Evolutionary conservation across 2,113 vertebrate genomes (phyloP).

Genomic region (Sphyrna mokarran): DNA sequence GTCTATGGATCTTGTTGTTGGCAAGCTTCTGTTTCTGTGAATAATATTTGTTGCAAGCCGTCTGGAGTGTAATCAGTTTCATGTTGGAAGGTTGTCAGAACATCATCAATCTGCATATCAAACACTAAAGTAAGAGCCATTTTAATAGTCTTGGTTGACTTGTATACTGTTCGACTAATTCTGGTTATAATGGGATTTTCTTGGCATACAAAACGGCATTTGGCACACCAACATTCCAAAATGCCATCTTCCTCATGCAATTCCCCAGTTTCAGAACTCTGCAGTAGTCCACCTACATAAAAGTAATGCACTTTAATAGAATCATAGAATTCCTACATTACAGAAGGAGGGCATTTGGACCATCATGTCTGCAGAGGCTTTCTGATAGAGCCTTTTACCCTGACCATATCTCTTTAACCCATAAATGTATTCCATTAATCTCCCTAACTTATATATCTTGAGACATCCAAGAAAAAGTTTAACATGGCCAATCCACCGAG

Average conservation of each 20-base stretch:
- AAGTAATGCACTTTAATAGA: too few relatives aligned
- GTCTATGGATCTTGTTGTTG: constrained; percentile 7
- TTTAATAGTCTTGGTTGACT: constrained; percentile 4
- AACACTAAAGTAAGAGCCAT: neutral
- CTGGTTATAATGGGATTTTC: constrained; percentile 1
- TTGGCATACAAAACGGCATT: neutral
- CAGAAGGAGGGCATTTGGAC: too few relatives aligned
- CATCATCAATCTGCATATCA: constrained; percentile 22
- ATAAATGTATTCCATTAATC: too few relatives aligned
- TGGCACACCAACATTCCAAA: neutral
- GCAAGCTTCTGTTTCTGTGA: constrained; percentile 19
- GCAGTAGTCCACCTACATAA: neutral
- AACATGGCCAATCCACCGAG: too few relatives aligned
- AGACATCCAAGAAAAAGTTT: too few relatives aligned
- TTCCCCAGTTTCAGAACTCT: neutral
- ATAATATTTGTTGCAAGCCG: constrained; percentile 26
- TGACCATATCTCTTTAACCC: too few relatives aligned
- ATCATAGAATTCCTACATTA: too few relatives aligned
- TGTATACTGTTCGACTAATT: neutral
- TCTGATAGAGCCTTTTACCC: too few relatives aligned
- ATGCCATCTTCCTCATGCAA: neutral
- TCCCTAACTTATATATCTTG: too few relatives aligned
- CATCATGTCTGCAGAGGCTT: too few relatives aligned
- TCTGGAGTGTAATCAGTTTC: constrained; percentile 31
- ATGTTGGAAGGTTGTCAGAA: constrained; percentile 23